Conservation (phyloP, 2,113 vertebrate species). For the Oncorhynchus masou region DNA sequence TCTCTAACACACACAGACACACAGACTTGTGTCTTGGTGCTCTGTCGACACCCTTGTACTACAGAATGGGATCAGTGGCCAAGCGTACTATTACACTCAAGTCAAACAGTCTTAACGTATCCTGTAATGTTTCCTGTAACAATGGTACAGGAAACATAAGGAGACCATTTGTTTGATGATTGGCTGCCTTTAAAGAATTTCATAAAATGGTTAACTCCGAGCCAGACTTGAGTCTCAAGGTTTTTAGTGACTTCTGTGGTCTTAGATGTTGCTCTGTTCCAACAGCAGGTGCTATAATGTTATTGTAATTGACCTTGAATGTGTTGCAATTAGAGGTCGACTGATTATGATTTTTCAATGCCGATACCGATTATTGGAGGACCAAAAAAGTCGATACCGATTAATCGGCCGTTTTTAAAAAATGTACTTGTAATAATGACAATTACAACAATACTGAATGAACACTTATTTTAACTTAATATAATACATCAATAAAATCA, state of each 20-base stretch:
- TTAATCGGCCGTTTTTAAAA: too few species aligned
- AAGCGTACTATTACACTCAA: slow-evolving; percentile 57
- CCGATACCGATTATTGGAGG: too few species aligned
- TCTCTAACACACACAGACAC: neutral
- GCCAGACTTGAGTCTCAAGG: slow-evolving; percentile 32
- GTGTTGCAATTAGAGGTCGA: too few species aligned
- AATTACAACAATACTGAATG: too few species aligned
- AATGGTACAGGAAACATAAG: slow-evolving; percentile 54
- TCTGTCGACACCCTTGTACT: slow-evolving; percentile 41
- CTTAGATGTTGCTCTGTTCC: slow-evolving; percentile 10
- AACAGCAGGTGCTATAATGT: slow-evolving; percentile 47
- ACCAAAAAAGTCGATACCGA: too few species aligned
- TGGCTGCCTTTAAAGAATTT: slow-evolving; percentile 37
- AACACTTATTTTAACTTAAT: too few species aligned
- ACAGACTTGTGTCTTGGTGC: neutral
- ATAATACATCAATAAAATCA: too few species aligned
- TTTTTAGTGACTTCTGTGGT: slow-evolving; percentile 43
- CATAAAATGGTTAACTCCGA: slow-evolving; percentile 17
- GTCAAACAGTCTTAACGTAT: slow-evolving; percentile 34
- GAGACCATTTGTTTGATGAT: slow-evolving; percentile 56
- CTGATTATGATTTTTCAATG: too few species aligned
- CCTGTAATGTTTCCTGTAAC: slow-evolving; percentile 4
- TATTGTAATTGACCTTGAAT: slow-evolving; percentile 33
- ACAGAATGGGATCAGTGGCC: slow-evolving; percentile 54
- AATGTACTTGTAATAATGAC: too few species aligned